Evolutionary conservation across 2,888 invertebrate genomes (phyloP), one percentile per base, ranked within the genome.

Genomic region (Callosobruchus maculatus): DNA sequence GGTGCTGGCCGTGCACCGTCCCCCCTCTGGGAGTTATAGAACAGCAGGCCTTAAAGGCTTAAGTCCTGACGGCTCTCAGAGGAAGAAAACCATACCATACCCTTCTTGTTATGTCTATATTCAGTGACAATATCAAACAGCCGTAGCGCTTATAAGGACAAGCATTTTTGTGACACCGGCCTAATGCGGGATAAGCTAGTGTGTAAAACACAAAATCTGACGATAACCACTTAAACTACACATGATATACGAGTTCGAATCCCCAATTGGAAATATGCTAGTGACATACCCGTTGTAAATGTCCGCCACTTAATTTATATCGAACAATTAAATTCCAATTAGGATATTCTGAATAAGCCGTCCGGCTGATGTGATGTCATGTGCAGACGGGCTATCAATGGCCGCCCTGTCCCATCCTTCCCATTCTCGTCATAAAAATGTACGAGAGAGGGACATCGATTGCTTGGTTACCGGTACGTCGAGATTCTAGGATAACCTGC

Each of bases 301-400:
- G 49, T 49, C 18, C 49, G 18, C 68, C 73, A 74, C 74, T 78
- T 75, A 74, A 76, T 75, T 76, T 74, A 75, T 49, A 30, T 70
- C 21, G 74, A 71, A 77, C 77, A 77, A 78, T 77, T 78, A 77
- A 77, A 74, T 75, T 74, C 71, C 71, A 77, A 78, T 77, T 69
- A 74, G 77, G 73, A 77, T 78, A 74, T 78, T 78, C 74, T 77
- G 76, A 74, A 77, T 76, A 75, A 75, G 74, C 74, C 71, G 70
- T 76, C 72, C 49, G 71, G 70, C 72, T 68, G 75, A 74, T 76
- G 71, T 49, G 49, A 18, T 77, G 78, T 77, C 78, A 78, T 67
- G 21, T 71, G 68, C 78, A 78, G 77, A 67, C 70, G 49, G 13
- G 49, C 49, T 49, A 18, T 49, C 49, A 49, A 49, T 18, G 18